phyloP scores from a whole-genome alignment of 1,140 invertebrate species.

The Campoletis sonorensis region DNA sequence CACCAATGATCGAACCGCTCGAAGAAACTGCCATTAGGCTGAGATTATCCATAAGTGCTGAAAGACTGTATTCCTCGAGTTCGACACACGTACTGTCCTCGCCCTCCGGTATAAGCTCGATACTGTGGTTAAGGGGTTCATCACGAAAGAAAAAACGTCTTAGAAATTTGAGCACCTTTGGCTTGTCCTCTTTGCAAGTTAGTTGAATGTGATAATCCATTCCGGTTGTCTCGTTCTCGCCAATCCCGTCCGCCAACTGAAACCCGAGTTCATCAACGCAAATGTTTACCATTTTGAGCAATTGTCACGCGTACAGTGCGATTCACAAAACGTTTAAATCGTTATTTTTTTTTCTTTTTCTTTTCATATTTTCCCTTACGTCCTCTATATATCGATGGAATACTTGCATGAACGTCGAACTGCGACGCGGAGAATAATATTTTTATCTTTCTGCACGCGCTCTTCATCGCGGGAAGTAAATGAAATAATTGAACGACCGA shows the following conservation, averaged over 20 bases:
- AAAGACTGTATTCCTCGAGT: conserved; percentile 81
- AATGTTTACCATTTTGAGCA: conserved; percentile 36
- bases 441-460: background rate
- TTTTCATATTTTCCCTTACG: background rate
- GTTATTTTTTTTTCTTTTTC: background rate
- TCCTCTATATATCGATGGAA: no score
- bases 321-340: background rate
- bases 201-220: conserved; percentile 70
- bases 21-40: conserved; percentile 81
- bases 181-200: conserved; percentile 73
- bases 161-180: conserved; percentile 78
- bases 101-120: conserved; percentile 79
- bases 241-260: conserved; percentile 66
- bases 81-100: conserved; percentile 81
- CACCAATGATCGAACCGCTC: conserved; percentile 80
- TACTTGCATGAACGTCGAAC: conserved; percentile 1
- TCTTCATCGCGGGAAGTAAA: conserved; percentile 5
- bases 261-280: conserved; percentile 49
- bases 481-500: background rate
- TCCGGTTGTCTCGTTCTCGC: conserved; percentile 49
- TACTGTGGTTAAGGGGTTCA: conserved; percentile 82
- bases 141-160: conserved; percentile 83
- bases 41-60: conserved; percentile 78
- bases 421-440: background rate
- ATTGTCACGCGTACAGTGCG: conserved; percentile 11